phyloP scores from a whole-genome alignment of 2,888 invertebrate genomes.

The Atrina japonica region DNA sequence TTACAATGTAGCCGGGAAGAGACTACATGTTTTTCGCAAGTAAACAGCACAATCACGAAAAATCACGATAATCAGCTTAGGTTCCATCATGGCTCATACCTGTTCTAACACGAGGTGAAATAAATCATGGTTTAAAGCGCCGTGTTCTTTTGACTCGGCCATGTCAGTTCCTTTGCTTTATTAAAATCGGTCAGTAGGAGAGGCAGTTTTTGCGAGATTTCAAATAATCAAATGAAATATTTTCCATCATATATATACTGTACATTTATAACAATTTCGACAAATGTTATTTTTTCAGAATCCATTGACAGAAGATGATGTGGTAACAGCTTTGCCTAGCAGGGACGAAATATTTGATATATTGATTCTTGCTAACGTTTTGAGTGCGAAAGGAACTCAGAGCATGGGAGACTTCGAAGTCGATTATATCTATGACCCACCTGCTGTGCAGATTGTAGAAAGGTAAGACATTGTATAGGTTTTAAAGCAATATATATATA shows the following conservation, averaged over 20 bases:
- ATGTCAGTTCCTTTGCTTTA: no score
- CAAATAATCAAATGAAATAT: no score
- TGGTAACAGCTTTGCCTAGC: slow-evolving; percentile 77
- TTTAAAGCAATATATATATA: neutral
- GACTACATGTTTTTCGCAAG: no score
- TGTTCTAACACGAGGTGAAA: no score
- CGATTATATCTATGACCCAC: slow-evolving; percentile 80
- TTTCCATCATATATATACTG: no score
- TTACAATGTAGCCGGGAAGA: no score
- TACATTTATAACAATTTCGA: neutral
- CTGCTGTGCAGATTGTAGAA: slow-evolving; percentile 66
- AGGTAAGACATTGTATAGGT: slow-evolving; percentile 60
- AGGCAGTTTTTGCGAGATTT: neutral
- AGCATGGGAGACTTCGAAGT: slow-evolving; percentile 81
- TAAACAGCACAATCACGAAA: no score
- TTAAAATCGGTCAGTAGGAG: no score
- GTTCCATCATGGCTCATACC: no score
- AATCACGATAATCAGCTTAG: no score
- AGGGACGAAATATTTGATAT: slow-evolving; percentile 78
- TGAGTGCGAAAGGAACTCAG: slow-evolving; percentile 79
- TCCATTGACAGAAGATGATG: slow-evolving; percentile 71
- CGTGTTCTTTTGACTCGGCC: no score
- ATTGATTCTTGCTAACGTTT: slow-evolving; percentile 81
- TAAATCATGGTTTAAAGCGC: no score
- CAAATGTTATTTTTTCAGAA: neutral